Conservation (phyloP, 2,888 invertebrate genomes). For the Ecdyonurus torrentis region DNA sequence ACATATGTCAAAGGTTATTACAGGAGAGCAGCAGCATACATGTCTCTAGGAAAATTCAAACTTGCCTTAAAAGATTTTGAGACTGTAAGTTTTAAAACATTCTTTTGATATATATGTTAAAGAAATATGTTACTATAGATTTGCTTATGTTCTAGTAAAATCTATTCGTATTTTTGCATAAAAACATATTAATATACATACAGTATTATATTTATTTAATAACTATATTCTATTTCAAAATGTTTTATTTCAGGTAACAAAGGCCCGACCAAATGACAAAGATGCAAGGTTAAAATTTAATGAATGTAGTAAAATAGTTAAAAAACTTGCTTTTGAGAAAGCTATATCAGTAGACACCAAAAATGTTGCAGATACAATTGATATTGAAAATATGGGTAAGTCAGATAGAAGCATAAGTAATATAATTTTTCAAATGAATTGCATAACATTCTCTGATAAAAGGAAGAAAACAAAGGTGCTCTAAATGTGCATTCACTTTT, state of each 20-base stretch:
- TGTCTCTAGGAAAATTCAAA: slow-evolving; percentile 97
- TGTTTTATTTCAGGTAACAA: slow-evolving; percentile 57
- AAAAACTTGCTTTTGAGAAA: slow-evolving; percentile 86
- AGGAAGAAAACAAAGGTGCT: too few relatives aligned
- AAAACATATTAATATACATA: too few relatives aligned
- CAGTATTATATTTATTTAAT: not conserved
- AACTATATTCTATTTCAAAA: not conserved
- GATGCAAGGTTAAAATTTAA: slow-evolving; percentile 83
- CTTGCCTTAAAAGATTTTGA: slow-evolving; percentile 93
- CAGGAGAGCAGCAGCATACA: slow-evolving; percentile 86
- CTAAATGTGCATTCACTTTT: too few relatives aligned
- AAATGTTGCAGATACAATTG: slow-evolving; percentile 71
- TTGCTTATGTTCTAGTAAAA: not conserved
- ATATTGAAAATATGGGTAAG: slow-evolving; percentile 82
- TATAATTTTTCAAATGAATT: too few relatives aligned
- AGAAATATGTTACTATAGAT: too few relatives aligned
- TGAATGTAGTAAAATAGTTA: slow-evolving; percentile 93
- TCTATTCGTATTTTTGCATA: not conserved
- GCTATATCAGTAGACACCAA: slow-evolving; percentile 90
- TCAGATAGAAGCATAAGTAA: too few relatives aligned
- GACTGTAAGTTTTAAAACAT: slow-evolving; percentile 76
- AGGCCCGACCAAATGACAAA: slow-evolving; percentile 81
- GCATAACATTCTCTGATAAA: too few relatives aligned
- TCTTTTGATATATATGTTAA: too few relatives aligned
- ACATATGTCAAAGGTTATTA: slow-evolving; percentile 93